phyloP scores from a whole-genome alignment of 1,140 invertebrate species.

The Patella vulgata region DNA sequence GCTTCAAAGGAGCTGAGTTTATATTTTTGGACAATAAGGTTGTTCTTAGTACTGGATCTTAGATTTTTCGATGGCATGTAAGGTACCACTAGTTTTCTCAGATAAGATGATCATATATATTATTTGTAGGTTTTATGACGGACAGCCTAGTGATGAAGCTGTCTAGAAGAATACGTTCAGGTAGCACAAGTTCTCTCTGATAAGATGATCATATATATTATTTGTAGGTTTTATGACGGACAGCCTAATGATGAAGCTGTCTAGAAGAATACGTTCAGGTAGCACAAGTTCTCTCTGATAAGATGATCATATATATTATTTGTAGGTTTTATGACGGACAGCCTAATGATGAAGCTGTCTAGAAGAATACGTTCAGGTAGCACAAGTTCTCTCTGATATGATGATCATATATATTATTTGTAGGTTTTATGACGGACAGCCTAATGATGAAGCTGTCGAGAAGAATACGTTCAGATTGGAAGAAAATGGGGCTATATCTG shows the following conservation, averaged over 20 bases:
- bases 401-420: neutral
- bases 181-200: neutral
- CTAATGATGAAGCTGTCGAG: conserved; percentile 8
- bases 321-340: neutral
- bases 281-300: neutral
- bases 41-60: too few relatives aligned
- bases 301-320: conserved; percentile 1
- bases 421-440: conserved; percentile 6
- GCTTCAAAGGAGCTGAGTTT: too few relatives aligned
- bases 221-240: too few relatives aligned
- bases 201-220: conserved; percentile 1
- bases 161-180: conserved; percentile 4
- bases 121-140: too few relatives aligned
- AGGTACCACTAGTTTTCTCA: too few relatives aligned
- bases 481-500: conserved; percentile 16
- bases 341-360: neutral
- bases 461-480: conserved; percentile 21
- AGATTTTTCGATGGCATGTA: too few relatives aligned
- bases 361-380: too few relatives aligned
- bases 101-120: too few relatives aligned
- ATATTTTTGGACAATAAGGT: too few relatives aligned
- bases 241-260: conserved; percentile 8
- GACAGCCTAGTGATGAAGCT: conserved; percentile 7
- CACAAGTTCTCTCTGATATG: too few relatives aligned
- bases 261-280: conserved; percentile 1